Base-by-base conservation (phyloP, 2,797 vertebrate species). In the Anomalospiza imberbis region DNA sequence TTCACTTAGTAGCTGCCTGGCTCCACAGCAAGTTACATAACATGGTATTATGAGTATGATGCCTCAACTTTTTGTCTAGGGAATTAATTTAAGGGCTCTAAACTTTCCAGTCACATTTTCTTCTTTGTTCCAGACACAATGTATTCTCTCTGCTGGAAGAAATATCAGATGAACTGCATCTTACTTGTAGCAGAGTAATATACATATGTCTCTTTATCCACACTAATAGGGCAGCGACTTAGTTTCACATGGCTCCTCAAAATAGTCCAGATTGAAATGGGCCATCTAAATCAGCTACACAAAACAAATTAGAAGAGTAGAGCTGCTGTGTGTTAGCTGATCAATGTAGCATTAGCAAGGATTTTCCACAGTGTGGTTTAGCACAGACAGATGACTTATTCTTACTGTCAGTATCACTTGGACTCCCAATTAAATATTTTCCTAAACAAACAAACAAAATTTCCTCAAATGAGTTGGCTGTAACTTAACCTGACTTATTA, bases 1-100 rank as follows among this genome's bases (percentile, higher is more conserved):
- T 96, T 96, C 86, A 92, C 73, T 93, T 95, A 89, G 94, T 81
- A 94, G 85, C 88, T 91, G 65, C 47, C 89, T 90, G 79, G 54
- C 82, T 96, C 83, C 67, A 92, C 38, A 67, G 14, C 65, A 80
- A 83, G 72, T 95, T 94, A 85, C 65, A 67, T 91, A 96, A 95
- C 60, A 19, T 93, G 81, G 68, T 89, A 85, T 54, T 89, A 95
- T 92, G 92, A 95, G 92, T 93, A 79, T 75, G 26, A 66, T 94
- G 78, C 75, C 75, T 94, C 85, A 88, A 94, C 86, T 89, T 95
- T 94, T 93, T 86, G 76, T 95, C 68, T 75, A 93, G 90, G 85
- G 90, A 91, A 95, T 97, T 95, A 87, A 97, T 96, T 89, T 95
- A 75, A 84, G 94, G 79, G 67, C 79, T 94, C 88, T 95, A 94